Conservation (phyloP, 2,113 vertebrate species). For the Lepisosteus osseus region DNA sequence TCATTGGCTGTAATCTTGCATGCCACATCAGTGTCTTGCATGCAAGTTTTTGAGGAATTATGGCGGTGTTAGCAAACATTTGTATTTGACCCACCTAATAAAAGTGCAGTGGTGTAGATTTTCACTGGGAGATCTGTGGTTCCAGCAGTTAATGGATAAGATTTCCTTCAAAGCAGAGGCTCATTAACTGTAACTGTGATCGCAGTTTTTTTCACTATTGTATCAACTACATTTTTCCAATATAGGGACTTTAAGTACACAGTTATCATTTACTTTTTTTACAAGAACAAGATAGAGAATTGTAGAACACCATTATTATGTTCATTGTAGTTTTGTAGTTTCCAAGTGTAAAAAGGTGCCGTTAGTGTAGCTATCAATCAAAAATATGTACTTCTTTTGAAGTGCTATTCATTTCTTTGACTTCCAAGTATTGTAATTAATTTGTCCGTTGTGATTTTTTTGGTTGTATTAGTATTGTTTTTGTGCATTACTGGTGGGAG, state of each 20-base stretch:
- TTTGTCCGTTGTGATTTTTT: conserved; percentile 11
- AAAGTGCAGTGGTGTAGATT: conserved; percentile 15
- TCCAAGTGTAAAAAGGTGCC: too few relatives aligned
- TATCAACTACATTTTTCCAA: background rate
- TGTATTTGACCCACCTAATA: conserved; percentile 20
- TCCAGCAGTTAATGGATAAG: conserved; percentile 10
- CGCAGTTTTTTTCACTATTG: background rate
- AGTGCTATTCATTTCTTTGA: background rate
- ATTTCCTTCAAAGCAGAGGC: conserved; percentile 11
- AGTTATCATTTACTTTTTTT: too few relatives aligned
- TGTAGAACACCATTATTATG: too few relatives aligned
- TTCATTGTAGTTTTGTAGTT: too few relatives aligned
- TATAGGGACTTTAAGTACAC: too few relatives aligned
- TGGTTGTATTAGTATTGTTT: conserved; percentile 2
- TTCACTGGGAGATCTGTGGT: conserved; percentile 22
- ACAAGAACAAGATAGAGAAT: too few relatives aligned
- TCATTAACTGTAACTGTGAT: background rate
- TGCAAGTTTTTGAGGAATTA: conserved; percentile 34
- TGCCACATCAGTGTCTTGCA: conserved; percentile 26
- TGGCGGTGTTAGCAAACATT: conserved; percentile 25
- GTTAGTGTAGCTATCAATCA: conserved; percentile 5
- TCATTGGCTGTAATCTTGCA: conserved; percentile 37
- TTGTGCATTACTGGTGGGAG: too few relatives aligned
- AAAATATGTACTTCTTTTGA: conserved; percentile 8
- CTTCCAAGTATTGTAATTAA: background rate